phyloP scores from a whole-genome alignment of 2,113 vertebrate genomes.

The Tauraco erythrolophus region DNA sequence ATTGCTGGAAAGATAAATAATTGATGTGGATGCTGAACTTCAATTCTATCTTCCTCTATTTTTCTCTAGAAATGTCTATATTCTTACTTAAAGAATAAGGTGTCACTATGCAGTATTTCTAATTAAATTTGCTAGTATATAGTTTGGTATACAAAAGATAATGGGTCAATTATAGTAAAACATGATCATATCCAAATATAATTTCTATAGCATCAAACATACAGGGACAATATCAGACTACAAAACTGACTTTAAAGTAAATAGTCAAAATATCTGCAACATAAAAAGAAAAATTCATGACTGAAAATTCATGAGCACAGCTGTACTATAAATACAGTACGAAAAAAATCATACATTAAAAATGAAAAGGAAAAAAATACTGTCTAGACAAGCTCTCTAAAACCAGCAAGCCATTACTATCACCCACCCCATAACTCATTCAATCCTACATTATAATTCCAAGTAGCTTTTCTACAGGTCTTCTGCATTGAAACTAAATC shows the following conservation, averaged over 20 bases:
- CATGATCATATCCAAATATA: neutral
- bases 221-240: neutral
- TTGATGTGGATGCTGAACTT: neutral
- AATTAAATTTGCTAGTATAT: neutral
- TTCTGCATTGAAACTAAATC: neutral
- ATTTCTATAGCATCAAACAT: neutral
- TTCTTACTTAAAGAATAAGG: neutral
- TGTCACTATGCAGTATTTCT: neutral
- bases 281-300: neutral
- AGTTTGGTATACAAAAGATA: neutral
- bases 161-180: neutral
- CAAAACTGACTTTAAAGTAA: neutral
- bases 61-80: neutral
- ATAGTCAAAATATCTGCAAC: neutral
- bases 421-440: neutral
- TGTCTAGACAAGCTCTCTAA: neutral
- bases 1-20: neutral
- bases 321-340: neutral
- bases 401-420: neutral
- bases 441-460: neutral
- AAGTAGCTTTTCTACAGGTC: neutral
- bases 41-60: neutral
- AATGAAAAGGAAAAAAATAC: neutral
- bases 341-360: neutral
- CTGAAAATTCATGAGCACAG: neutral